Conservation (phyloP, 2,888 invertebrate species). For the Macaria liturata region DNA sequence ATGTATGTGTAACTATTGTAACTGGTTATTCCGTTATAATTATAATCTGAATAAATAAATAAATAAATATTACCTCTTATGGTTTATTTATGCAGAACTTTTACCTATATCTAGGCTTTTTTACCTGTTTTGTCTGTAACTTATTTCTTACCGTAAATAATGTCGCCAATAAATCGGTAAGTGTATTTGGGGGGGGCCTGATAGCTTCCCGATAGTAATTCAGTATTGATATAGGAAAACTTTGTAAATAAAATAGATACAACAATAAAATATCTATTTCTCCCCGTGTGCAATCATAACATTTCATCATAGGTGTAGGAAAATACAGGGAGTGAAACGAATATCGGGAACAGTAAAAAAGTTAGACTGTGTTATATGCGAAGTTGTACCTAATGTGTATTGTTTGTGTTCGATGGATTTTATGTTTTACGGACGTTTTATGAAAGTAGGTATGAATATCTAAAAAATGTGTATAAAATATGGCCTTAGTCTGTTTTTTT, state of each 20-base stretch:
- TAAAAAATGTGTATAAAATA: too few relatives aligned
- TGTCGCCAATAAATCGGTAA: constrained; percentile 38
- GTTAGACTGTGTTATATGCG: constrained; percentile 60
- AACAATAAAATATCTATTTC: constrained; percentile 56
- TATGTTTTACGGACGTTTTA: constrained; percentile 39
- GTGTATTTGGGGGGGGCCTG: constrained; percentile 42
- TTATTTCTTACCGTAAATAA: constrained; percentile 21
- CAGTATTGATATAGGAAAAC: constrained; percentile 64
- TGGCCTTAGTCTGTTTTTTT: too few relatives aligned
- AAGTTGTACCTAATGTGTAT: constrained; percentile 64
- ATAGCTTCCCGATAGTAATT: constrained; percentile 65
- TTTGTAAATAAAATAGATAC: constrained; percentile 79
- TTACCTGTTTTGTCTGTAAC: constrained; percentile 13
- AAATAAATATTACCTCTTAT: too few relatives aligned
- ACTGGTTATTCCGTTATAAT: too few relatives aligned
- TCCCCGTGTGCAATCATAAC: constrained; percentile 59
- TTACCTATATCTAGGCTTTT: too few relatives aligned
- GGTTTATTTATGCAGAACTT: not conserved
- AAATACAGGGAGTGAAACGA: constrained; percentile 29
- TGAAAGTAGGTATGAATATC: not conserved
- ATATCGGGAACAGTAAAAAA: constrained; percentile 73
- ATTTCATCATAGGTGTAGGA: constrained; percentile 81
- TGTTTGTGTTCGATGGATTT: constrained; percentile 62
- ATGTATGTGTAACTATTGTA: too few relatives aligned
- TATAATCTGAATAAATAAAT: too few relatives aligned